phyloP scores from a whole-genome alignment of 2,113 vertebrate species.

The Carassius carassius region DNA sequence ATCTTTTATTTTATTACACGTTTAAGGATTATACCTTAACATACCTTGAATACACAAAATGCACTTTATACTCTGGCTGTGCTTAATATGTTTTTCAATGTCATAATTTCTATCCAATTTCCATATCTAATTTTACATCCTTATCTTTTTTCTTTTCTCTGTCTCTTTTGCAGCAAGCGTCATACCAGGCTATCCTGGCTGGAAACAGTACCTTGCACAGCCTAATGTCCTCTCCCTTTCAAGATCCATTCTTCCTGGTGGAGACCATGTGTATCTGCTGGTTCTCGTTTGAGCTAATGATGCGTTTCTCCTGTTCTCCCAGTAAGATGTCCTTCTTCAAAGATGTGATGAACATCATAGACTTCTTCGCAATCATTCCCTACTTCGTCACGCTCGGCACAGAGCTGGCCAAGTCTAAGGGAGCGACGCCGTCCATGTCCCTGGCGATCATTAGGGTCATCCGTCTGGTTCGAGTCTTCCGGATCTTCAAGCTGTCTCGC shows the following conservation, averaged over 20 bases:
- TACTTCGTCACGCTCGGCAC: conserved; percentile 90
- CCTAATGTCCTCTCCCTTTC: conserved; percentile 65
- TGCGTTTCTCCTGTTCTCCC: conserved; percentile 81
- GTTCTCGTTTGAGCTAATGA: conserved; percentile 88
- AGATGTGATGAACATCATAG: conserved; percentile 93
- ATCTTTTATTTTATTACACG: too few relatives aligned
- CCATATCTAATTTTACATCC: background rate
- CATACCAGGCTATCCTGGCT: conserved; percentile 49
- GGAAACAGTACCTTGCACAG: conserved; percentile 60
- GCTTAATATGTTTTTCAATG: background rate
- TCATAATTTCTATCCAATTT: background rate
- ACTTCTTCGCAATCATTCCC: conserved; percentile 90
- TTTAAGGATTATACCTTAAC: too few relatives aligned
- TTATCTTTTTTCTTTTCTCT: background rate
- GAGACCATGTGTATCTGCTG: conserved; percentile 91
- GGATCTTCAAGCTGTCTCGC: conserved; percentile 91
- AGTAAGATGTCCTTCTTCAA: conserved; percentile 88
- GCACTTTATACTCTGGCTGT: background rate
- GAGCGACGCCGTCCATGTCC: conserved; percentile 80
- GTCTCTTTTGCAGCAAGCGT: conserved; percentile 58
- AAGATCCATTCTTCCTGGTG: conserved; percentile 89
- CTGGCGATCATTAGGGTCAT: conserved; percentile 89
- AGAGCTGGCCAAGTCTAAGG: conserved; percentile 82
- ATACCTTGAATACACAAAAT: too few relatives aligned
- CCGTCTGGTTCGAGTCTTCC: conserved; percentile 83